These are phyloP conservation scores for Sipha flava DNA, from an alignment of 1,140 invertebrate genomes.

Conservation along the genomic window DNA sequence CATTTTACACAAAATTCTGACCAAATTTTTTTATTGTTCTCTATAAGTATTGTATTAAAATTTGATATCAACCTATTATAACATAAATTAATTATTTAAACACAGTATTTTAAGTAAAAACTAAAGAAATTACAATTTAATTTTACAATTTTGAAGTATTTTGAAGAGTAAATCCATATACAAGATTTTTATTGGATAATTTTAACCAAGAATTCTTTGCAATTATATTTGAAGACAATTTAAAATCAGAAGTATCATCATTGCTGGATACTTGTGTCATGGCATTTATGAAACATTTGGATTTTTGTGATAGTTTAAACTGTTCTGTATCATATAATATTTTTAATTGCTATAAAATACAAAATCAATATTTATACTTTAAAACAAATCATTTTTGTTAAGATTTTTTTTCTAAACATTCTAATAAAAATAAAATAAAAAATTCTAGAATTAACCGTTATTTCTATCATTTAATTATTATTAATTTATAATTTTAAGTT, in stretches of 20 bases:
- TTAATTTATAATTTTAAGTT: no score
- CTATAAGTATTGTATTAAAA: neutral
- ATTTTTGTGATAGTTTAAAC: neutral
- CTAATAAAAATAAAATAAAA: no score
- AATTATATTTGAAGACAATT: neutral
- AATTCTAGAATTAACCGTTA: no score
- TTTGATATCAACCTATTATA: neutral
- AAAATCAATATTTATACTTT: neutral
- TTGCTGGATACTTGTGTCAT: neutral
- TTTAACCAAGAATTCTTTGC: neutral
- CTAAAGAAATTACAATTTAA: neutral
- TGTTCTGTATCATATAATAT: neutral
- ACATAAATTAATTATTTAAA: neutral
- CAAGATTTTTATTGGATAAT: constrained; percentile 1
- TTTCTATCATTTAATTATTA: no score
- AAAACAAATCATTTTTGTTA: neutral
- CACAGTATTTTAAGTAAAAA: neutral
- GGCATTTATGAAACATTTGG: neutral
- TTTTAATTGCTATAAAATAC: neutral
- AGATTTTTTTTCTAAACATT: no score
- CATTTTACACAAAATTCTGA: neutral
- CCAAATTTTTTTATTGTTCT: neutral
- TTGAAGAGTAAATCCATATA: constrained; percentile 11
- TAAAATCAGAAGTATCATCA: neutral
- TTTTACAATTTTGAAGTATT: constrained; percentile 15